These are phyloP conservation scores for Clarias laeviceps DNA, from an alignment of 2,797 vertebrate species.

Conservation along the genomic window DNA sequence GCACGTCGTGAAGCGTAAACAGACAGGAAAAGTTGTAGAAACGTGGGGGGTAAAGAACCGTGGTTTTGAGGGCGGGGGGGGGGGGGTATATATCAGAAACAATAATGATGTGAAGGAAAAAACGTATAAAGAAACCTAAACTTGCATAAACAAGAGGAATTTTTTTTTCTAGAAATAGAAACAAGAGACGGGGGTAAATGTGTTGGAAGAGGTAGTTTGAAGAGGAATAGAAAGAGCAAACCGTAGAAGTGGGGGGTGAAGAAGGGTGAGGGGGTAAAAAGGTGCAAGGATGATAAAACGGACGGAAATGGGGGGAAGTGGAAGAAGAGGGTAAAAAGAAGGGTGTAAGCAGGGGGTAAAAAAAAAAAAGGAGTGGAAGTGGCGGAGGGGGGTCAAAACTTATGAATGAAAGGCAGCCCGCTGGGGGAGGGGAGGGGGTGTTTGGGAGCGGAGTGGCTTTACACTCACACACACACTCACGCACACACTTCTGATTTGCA, in stretches of 20 bases:
- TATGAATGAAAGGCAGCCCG: slow-evolving; percentile 93
- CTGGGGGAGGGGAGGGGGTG: slow-evolving; percentile 72
- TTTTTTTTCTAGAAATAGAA: no score
- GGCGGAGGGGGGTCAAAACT: slow-evolving; percentile 71
- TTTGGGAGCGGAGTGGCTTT: slow-evolving; percentile 64
- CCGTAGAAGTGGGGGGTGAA: neutral
- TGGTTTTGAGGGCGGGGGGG: no score
- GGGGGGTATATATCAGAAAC: neutral
- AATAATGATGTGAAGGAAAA: neutral
- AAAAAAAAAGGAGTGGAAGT: slow-evolving; percentile 41
- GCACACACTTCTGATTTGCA: slow-evolving; percentile 10
- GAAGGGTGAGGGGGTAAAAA: neutral
- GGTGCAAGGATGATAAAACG: slow-evolving; percentile 11
- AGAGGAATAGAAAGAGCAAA: no score
- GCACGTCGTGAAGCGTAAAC: neutral
- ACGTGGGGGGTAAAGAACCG: neutral
- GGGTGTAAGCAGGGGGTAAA: slow-evolving; percentile 56
- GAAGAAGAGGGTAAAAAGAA: slow-evolving; percentile 11
- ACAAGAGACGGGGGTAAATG: neutral
- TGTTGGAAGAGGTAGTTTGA: neutral
- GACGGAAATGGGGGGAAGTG: slow-evolving; percentile 58
- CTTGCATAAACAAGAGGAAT: no score
- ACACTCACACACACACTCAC: neutral
- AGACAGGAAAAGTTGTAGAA: no score
- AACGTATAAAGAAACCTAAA: neutral